Evolutionary conservation across 2,888 invertebrate genomes (phyloP).

Genomic region (Polyommatus icarus): DNA sequence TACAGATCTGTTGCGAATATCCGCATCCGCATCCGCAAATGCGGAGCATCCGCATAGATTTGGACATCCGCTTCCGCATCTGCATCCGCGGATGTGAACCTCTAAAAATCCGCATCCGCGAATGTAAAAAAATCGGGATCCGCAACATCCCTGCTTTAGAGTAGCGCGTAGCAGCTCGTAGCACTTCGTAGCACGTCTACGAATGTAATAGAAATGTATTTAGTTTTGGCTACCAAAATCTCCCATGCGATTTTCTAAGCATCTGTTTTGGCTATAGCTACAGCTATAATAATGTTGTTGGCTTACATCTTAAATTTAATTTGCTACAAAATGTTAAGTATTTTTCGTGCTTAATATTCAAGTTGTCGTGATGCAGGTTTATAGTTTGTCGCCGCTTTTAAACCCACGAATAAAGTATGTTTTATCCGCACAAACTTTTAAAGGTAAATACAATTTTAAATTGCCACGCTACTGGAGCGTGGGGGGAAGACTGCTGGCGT

Average conservation of each 20-base stretch:
- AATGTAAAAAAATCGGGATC: too few relatives aligned
- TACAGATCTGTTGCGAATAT: too few relatives aligned
- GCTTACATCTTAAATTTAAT: not conserved
- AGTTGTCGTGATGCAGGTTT: not conserved
- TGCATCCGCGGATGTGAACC: too few relatives aligned
- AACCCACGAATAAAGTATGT: not conserved
- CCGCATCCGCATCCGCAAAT: too few relatives aligned
- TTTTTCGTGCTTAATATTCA: not conserved
- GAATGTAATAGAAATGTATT: not conserved
- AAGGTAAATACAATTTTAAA: conserved; percentile 24
- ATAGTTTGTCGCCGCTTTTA: conserved; percentile 14
- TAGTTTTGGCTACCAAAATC: not conserved
- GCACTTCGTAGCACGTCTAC: conserved; percentile 2
- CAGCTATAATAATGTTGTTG: not conserved
- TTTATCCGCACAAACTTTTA: conserved; percentile 11
- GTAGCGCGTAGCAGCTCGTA: not conserved
- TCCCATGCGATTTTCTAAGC: not conserved
- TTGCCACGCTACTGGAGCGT: conserved; percentile 9
- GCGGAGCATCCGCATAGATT: too few relatives aligned
- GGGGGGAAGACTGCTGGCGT: not conserved
- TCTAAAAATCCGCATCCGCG: too few relatives aligned
- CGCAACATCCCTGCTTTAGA: too few relatives aligned
- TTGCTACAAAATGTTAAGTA: not conserved
- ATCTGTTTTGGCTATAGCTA: not conserved
- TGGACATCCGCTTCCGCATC: too few relatives aligned